Evolutionary conservation across 2,888 invertebrate species (phyloP), one percentile per base, ranked within the genome.

Genomic region (Eristalis pertinax): DNA sequence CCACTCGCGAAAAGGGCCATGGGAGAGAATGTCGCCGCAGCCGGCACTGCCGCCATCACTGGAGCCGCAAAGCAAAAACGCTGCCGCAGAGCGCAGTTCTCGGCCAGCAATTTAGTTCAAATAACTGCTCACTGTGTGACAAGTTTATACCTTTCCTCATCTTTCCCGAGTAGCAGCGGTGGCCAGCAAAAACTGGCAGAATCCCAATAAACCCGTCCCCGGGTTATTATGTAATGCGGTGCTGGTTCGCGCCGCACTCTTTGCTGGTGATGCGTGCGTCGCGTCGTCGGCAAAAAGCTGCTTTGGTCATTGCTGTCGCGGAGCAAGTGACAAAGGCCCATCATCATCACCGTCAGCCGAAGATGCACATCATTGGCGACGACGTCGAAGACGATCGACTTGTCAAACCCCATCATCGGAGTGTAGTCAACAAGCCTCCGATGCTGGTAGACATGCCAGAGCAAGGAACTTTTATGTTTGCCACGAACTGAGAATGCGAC

Each of bases 321-420:
- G 64, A 69, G 69, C 87, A 87, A 87, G 87, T 87, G 87, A 84
- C 87, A 84, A 84, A 79, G 84, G 72, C 76, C 76, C 84, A 84
- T 87, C 87, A 87, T 84, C 87, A 87, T 87, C 87, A 84, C 87
- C 87, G 87, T 84, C 87, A 83, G 63, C n/a, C 73, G 69, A 76
- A 70, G 83, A 83, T 50, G 86, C 78, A 43, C 84, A 79, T 84
- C 84, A 79, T 38, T 22, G 56, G 68, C 76, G 73, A 73, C 87
- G 65, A 87, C 79, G 79, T 50, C 32, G 63, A 73, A 72, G 73
- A 73, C 87, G 65, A 87, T 87, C 87, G 87, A 84, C 87, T 87
- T 87, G 87, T 87, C 87, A 87, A 73, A 76, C 75, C 64, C 76
- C 84, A 87, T 87, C 87, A 84, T 50, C 72, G 75, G 70, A 84